A percentile compares a stretch with the other conserved stretches of the same genome.
Evolutionary conservation across 2,888 invertebrate species (phyloP).

Genomic region (Nemotelus nigrinus): DNA sequence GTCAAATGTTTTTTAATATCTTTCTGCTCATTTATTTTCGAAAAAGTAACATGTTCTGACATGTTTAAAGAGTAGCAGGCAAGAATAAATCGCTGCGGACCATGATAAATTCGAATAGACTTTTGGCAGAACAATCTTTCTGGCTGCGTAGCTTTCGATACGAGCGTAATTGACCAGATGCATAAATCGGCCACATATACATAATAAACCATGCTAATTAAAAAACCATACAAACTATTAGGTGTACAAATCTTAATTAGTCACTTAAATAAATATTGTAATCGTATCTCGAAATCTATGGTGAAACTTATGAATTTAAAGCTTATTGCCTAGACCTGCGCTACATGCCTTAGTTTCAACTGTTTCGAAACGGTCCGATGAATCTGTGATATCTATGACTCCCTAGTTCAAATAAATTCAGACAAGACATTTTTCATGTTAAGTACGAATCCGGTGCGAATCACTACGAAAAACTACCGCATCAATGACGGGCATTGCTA

Average conservation of each 20-base stretch:
- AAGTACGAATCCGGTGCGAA: slow-evolving; percentile 4
- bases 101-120: no score
- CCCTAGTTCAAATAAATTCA: slow-evolving; percentile 6
- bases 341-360: slow-evolving; percentile 4
- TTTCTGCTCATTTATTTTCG: slow-evolving; percentile 12
- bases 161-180: no score
- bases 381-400: slow-evolving; percentile 4
- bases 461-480: slow-evolving; percentile 13
- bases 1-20: slow-evolving; percentile 9
- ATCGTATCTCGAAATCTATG: no score
- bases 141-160: no score
- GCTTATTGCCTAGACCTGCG: not conserved
- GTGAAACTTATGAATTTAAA: not conserved
- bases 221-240: no score
- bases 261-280: no score
- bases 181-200: no score
- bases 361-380: slow-evolving; percentile 25
- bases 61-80: not conserved
- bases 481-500: slow-evolving; percentile 16
- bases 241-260: no score
- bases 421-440: slow-evolving; percentile 13
- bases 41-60: slow-evolving; percentile 31
- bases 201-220: no score
- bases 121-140: no score
- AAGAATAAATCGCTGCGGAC: not conserved